These are phyloP conservation scores for Clarias platycephalus DNA, from an alignment of 2,797 vertebrate genomes.

Conservation along the genomic window DNA sequence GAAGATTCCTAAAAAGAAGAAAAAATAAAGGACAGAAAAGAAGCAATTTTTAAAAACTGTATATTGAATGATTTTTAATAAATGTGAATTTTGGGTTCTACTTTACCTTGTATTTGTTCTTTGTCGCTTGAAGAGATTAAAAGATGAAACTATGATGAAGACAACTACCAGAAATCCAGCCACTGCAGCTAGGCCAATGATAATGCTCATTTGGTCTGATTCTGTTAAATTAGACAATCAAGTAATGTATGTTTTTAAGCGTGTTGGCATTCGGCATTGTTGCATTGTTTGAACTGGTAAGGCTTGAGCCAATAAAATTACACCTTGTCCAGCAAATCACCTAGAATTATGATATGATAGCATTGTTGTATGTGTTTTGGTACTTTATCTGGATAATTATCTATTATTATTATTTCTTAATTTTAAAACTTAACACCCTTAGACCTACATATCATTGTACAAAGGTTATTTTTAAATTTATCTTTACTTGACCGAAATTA, in stretches of 20 bases:
- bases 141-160: constrained; percentile 41
- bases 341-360: neutral
- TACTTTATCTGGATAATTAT: neutral
- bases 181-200: constrained; percentile 54
- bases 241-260: neutral
- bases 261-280: neutral
- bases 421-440: neutral
- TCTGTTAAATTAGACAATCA: constrained; percentile 5
- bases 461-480: neutral
- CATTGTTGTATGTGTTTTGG: neutral
- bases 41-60: neutral
- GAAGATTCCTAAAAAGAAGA: constrained; percentile 13
- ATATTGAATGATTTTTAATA: neutral
- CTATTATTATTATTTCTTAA: neutral
- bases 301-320: neutral
- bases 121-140: constrained; percentile 43
- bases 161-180: constrained; percentile 59
- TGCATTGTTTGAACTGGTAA: neutral
- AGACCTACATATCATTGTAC: neutral
- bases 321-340: neutral
- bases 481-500: neutral
- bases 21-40: neutral
- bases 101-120: constrained; percentile 49
- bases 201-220: neutral
- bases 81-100: neutral